Evolutionary conservation across 1,140 invertebrate genomes (phyloP).

Genomic region (Thaumetopoea pityocampa): DNA sequence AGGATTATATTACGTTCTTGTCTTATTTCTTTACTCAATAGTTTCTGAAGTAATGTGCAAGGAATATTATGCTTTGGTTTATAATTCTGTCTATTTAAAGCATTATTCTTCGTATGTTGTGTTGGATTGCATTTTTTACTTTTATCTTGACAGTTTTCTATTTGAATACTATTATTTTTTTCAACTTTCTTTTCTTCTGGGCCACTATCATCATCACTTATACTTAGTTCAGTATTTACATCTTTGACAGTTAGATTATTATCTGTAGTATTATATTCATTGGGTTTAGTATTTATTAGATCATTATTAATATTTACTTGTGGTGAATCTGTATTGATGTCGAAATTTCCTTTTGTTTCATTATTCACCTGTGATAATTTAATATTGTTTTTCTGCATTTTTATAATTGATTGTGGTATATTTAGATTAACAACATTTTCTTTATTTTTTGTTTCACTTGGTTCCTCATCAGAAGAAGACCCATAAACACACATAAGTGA

Average conservation of each 20-base stretch:
- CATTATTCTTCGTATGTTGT: no score
- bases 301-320: no score
- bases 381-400: slow-evolving; percentile 9
- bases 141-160: slow-evolving; percentile 1
- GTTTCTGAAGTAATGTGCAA: slow-evolving; percentile 76
- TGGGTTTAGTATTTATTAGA: background rate
- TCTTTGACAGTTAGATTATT: no score
- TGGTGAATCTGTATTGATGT: no score
- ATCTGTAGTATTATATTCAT: background rate
- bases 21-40: slow-evolving; percentile 78
- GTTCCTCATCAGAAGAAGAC: slow-evolving; percentile 72
- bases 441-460: slow-evolving; percentile 12
- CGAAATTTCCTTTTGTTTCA: slow-evolving; percentile 11
- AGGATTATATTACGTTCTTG: slow-evolving; percentile 86
- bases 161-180: slow-evolving; percentile 8
- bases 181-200: slow-evolving; percentile 56
- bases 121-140: slow-evolving; percentile 7
- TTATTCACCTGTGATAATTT: slow-evolving; percentile 14
- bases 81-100: slow-evolving; percentile 24
- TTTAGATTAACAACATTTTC: background rate
- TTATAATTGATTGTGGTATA: slow-evolving; percentile 7
- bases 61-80: slow-evolving; percentile 45
- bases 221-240: slow-evolving; percentile 8
- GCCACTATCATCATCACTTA: slow-evolving; percentile 61
- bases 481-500: slow-evolving; percentile 75